A percentile compares a stretch with the other conserved stretches of the same genome.
Conservation (phyloP, 2,888 invertebrate genomes). For the Theretra japonica region DNA sequence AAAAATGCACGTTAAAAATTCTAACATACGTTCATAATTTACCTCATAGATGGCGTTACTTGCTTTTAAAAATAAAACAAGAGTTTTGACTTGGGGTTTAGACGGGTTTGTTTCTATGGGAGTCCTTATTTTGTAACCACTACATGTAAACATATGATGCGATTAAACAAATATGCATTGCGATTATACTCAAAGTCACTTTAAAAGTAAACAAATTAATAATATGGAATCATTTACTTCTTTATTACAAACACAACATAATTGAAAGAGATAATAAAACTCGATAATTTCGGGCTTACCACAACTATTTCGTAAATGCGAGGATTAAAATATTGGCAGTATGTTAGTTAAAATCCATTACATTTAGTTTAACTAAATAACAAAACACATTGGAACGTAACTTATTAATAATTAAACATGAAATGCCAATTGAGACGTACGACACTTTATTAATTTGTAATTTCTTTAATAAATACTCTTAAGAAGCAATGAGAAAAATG, state of each 20-base stretch:
- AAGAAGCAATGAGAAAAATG: constrained; percentile 57
- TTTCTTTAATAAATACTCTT: constrained; percentile 58
- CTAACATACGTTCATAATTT: neutral
- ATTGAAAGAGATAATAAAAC: constrained; percentile 3
- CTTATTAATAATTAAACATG: constrained; percentile 58
- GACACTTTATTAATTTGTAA: constrained; percentile 60
- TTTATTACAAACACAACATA: neutral
- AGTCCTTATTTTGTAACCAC: neutral
- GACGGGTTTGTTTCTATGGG: neutral
- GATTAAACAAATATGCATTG: constrained; percentile 6
- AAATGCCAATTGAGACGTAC: constrained; percentile 81
- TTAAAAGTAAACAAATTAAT: neutral
- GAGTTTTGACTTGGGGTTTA: too few species aligned
- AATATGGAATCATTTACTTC: neutral
- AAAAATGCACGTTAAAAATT: neutral
- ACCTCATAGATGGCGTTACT: constrained; percentile 17
- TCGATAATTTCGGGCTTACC: constrained; percentile 19
- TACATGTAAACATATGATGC: neutral
- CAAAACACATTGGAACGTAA: constrained; percentile 65
- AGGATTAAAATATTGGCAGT: constrained; percentile 78
- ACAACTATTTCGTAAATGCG: constrained; percentile 63
- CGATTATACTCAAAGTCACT: neutral
- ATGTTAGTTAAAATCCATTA: constrained; percentile 52
- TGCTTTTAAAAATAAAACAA: neutral
- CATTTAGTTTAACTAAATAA: constrained; percentile 47